Evolutionary conservation across 2,888 invertebrate species (phyloP).

Genomic region (Micropterix aruncella): DNA sequence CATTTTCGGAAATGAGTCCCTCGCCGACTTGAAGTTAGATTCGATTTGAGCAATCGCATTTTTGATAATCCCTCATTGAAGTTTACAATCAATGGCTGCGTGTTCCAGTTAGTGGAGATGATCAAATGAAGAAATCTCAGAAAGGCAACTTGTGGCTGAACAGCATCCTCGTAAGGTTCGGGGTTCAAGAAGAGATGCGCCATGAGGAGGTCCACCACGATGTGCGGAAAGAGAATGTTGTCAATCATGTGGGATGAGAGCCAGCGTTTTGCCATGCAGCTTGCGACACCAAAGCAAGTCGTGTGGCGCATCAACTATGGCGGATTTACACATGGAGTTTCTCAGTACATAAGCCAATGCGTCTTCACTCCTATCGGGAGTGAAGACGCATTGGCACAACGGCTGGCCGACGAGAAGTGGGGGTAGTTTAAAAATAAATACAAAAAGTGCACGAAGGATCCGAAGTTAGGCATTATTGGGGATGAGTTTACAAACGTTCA

Average conservation of each 20-base stretch:
- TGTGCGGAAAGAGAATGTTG: constrained; percentile 48
- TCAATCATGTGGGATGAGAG: constrained; percentile 66
- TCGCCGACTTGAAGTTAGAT: constrained; percentile 43
- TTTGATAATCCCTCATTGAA: constrained; percentile 62
- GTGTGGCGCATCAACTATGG: no score
- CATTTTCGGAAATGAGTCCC: constrained; percentile 47
- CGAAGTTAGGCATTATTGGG: no score
- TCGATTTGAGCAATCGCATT: constrained; percentile 59
- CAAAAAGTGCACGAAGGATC: no score
- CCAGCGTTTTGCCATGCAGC: constrained; percentile 81
- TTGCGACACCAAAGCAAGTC: constrained; percentile 67
- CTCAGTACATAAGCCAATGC: no score
- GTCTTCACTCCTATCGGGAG: no score
- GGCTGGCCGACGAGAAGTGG: no score
- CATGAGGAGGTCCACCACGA: constrained; percentile 66
- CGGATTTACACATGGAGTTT: no score
- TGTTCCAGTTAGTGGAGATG: constrained; percentile 59
- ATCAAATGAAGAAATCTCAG: constrained; percentile 59
- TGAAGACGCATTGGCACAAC: no score
- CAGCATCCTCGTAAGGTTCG: constrained; percentile 32
- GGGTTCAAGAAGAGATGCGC: constrained; percentile 57
- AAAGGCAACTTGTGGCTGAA: constrained; percentile 58
- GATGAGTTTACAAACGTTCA: no score
- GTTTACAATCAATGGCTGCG: constrained; percentile 67
- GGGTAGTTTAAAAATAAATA: no score